Conservation (phyloP, 1,140 invertebrate genomes). For the Drosophila asahinai region DNA sequence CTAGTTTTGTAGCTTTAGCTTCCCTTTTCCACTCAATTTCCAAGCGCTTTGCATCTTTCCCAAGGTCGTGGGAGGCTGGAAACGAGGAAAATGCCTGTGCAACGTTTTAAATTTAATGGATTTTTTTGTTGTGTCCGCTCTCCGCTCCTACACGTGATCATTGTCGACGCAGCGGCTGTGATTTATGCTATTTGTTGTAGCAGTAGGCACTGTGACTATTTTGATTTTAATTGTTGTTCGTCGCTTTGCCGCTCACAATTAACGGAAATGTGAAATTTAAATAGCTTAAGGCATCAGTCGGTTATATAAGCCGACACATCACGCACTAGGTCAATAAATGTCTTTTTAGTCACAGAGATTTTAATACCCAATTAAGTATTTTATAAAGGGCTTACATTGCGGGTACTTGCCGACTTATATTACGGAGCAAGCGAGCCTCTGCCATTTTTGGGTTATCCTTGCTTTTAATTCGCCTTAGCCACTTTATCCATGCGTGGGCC, state of each 20-base stretch:
- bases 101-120: constrained; percentile 47
- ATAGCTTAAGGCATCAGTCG: constrained; percentile 51
- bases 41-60: constrained; percentile 47
- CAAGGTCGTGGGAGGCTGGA: constrained; percentile 61
- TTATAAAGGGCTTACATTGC: constrained; percentile 65
- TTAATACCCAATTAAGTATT: background rate
- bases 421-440: constrained; percentile 73
- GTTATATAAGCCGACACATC: constrained; percentile 60
- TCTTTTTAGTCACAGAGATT: constrained; percentile 11
- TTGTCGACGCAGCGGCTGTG: constrained; percentile 33
- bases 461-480: constrained; percentile 6
- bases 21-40: constrained; percentile 59
- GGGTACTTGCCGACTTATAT: constrained; percentile 75
- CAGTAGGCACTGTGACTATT: constrained; percentile 5
- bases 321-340: constrained; percentile 36
- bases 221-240: constrained; percentile 49
- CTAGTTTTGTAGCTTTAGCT: constrained; percentile 26
- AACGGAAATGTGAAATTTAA: constrained; percentile 75
- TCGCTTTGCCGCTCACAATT: constrained; percentile 50
- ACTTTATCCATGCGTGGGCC: constrained; percentile 54
- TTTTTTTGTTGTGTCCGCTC: constrained; percentile 35
- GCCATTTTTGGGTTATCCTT: constrained; percentile 56
- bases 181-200: constrained; percentile 55
- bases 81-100: constrained; percentile 20
- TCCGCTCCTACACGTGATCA: constrained; percentile 61